These are phyloP conservation scores for Antidorcas marsupialis DNA, from an alignment of 2,113 vertebrate species.

Conservation along the genomic window DNA sequence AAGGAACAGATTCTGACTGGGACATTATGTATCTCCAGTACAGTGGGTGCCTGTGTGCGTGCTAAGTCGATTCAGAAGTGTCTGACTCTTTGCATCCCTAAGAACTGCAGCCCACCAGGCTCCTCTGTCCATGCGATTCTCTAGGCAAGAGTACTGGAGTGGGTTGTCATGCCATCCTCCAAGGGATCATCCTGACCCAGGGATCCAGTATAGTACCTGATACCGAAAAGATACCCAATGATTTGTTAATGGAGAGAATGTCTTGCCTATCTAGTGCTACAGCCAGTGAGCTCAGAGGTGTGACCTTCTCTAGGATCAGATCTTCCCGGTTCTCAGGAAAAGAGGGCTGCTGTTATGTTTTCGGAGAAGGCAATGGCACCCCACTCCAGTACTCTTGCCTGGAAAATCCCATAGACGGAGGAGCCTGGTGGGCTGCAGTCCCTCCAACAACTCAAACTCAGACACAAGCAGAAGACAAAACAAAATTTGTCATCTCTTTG, in stretches of 20 bases:
- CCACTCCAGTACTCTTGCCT: too few species aligned
- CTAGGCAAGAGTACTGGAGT: not conserved
- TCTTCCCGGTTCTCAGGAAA: not conserved
- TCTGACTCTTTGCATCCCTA: not conserved
- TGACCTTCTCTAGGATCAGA: not conserved
- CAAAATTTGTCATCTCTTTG: not conserved
- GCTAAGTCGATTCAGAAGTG: not conserved
- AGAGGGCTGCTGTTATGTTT: not conserved
- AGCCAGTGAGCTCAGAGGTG: not conserved
- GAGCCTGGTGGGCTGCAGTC: too few species aligned
- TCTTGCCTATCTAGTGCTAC: not conserved
- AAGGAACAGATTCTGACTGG: conserved; percentile 1
- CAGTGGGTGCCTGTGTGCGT: not conserved
- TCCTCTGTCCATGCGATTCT: not conserved
- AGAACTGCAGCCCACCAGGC: not conserved
- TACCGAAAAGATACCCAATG: not conserved
- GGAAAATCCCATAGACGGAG: too few species aligned
- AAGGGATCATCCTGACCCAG: not conserved
- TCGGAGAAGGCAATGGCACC: not conserved
- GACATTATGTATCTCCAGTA: not conserved
- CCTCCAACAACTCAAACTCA: not conserved
- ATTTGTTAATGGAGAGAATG: not conserved
- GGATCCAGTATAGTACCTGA: not conserved
- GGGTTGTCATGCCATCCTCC: not conserved
- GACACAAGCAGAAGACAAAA: not conserved